Percentiles rank a stretch among this genome's conserved stretches.
Evolutionary conservation across 2,888 invertebrate species (phyloP).

Genomic region (Nomada hirtipes): DNA sequence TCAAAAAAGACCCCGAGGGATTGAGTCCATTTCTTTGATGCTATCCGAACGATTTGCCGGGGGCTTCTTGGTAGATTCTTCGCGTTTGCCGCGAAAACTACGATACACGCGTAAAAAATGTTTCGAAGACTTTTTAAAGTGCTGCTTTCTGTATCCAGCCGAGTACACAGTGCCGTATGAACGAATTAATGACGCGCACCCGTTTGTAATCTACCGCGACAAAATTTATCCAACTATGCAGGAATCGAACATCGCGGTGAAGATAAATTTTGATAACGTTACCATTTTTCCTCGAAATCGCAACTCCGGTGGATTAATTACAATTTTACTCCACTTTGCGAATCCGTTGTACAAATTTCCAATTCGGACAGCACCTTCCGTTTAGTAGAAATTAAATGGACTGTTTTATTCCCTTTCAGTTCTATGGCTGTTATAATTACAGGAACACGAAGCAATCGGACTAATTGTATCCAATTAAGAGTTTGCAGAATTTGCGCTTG

Average conservation of each 20-base stretch:
- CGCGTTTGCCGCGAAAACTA: neutral
- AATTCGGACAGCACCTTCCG: conserved; percentile 13
- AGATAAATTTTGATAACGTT: too few species aligned
- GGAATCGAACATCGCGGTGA: neutral
- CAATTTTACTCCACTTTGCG: neutral
- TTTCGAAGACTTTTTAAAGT: conserved; percentile 34
- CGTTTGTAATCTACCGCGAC: conserved; percentile 3
- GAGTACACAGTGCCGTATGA: conserved; percentile 7
- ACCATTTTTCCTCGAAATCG: neutral
- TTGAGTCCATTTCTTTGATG: too few species aligned
- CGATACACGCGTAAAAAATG: conserved; percentile 20
- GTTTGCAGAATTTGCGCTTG: neutral
- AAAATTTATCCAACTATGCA: neutral
- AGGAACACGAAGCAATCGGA: conserved; percentile 31
- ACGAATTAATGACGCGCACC: conserved; percentile 20
- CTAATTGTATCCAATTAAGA: conserved; percentile 34
- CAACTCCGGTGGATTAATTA: neutral
- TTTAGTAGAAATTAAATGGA: neutral
- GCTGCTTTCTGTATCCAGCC: neutral
- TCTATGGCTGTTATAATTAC: conserved; percentile 37
- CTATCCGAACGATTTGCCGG: too few species aligned
- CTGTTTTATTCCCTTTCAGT: conserved; percentile 17
- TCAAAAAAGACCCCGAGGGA: too few species aligned
- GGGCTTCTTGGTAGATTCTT: conserved; percentile 15
- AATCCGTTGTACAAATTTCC: neutral